Evolutionary conservation across 2,797 vertebrate genomes (phyloP).

Genomic region (Notolabrus celidotus): DNA sequence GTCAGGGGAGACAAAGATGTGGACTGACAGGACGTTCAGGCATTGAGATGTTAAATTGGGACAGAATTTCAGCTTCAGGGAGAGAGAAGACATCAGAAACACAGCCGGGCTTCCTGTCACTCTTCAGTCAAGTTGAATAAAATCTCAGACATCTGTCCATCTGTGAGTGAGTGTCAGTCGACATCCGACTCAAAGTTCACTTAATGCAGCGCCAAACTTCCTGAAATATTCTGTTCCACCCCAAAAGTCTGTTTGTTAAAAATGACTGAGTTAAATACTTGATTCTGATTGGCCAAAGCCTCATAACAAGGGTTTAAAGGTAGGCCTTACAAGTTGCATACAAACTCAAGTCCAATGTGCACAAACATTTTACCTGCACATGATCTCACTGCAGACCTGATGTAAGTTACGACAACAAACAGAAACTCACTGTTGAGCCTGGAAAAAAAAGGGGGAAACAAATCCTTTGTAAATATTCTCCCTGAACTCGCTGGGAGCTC

Average conservation of each 20-base stretch:
- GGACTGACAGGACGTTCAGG: slow-evolving; percentile 2
- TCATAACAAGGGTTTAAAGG: too few relatives aligned
- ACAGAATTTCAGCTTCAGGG: slow-evolving; percentile 11
- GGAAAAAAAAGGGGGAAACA: background rate
- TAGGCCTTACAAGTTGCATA: too few relatives aligned
- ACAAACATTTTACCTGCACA: background rate
- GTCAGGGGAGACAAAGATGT: background rate
- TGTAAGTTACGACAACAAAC: background rate
- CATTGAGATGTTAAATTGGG: background rate
- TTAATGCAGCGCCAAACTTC: background rate
- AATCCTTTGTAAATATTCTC: background rate
- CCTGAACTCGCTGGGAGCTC: background rate
- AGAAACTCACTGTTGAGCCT: background rate
- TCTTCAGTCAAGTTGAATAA: background rate
- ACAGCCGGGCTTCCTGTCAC: background rate
- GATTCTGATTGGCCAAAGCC: too few relatives aligned
- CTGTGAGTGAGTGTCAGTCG: slow-evolving; percentile 5
- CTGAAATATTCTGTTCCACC: too few relatives aligned
- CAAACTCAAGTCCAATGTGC: too few relatives aligned
- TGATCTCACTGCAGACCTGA: background rate
- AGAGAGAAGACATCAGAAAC: background rate
- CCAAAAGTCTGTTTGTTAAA: too few relatives aligned
- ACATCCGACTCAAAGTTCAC: slow-evolving; percentile 4
- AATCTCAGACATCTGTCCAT: background rate
- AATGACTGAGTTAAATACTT: too few relatives aligned